Percentiles rank a stretch among this genome's conserved stretches.
Evolutionary conservation across 2,113 vertebrate species (phyloP).

Genomic region (Pollachius pollachius): DNA sequence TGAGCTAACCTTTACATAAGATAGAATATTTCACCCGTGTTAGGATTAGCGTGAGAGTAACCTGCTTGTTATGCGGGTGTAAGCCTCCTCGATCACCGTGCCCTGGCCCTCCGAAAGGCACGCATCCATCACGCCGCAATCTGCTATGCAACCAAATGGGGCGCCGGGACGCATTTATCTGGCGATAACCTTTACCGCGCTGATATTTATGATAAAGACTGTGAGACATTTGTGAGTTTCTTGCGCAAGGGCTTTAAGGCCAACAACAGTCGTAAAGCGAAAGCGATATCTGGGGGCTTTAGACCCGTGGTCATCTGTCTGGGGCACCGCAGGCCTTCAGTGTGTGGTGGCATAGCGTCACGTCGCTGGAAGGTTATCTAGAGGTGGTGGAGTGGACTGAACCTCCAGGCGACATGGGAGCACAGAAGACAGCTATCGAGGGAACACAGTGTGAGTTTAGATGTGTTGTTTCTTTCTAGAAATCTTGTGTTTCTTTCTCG

Average conservation of each 20-base stretch:
- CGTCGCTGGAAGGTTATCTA: conserved; percentile 20
- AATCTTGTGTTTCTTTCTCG: too few species aligned
- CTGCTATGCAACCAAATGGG: conserved; percentile 64
- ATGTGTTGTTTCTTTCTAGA: too few species aligned
- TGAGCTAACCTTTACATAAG: conserved; percentile 76
- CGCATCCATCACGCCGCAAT: conserved; percentile 64
- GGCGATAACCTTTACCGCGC: conserved; percentile 75
- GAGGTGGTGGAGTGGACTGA: conserved; percentile 14
- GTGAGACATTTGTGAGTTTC: conserved; percentile 67
- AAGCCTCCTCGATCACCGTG: conserved; percentile 67
- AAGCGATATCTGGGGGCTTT: conserved; percentile 38
- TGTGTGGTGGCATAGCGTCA: conserved; percentile 35
- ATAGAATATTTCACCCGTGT: conserved; percentile 74
- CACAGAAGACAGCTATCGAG: too few species aligned
- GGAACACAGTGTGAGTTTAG: too few species aligned
- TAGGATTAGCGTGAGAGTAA: conserved; percentile 62
- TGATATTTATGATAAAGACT: conserved; percentile 75
- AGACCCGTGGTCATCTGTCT: conserved; percentile 47
- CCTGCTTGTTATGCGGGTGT: conserved; percentile 71
- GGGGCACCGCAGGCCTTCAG: background rate
- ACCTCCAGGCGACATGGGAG: background rate
- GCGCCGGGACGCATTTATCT: conserved; percentile 70
- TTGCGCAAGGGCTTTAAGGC: conserved; percentile 68
- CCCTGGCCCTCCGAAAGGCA: conserved; percentile 35
- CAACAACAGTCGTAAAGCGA: conserved; percentile 59